phyloP scores from a whole-genome alignment of 2,888 invertebrate species.

The Xestia c-nigrum region DNA sequence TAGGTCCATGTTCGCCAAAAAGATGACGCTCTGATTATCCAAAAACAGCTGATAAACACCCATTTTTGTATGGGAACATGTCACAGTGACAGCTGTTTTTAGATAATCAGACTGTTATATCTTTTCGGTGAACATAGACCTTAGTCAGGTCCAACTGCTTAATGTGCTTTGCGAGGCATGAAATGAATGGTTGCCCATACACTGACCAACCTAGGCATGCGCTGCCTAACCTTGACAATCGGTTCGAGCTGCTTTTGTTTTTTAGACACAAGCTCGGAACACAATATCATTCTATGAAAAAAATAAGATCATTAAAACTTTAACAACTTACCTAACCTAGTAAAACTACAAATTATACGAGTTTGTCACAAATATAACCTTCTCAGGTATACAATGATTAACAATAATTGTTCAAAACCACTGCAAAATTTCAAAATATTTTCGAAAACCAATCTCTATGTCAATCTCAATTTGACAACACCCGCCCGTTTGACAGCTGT shows the following conservation, averaged over 20 bases:
- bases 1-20: too few relatives aligned
- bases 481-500: constrained; percentile 86
- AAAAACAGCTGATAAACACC: too few relatives aligned
- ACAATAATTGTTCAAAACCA: constrained; percentile 58
- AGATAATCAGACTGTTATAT: too few relatives aligned
- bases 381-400: constrained; percentile 67
- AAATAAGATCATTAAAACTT: not conserved
- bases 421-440: constrained; percentile 75
- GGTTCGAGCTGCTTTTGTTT: not conserved
- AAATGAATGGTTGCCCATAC: not conserved
- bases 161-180: too few relatives aligned
- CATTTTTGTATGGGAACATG: too few relatives aligned
- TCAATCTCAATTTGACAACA: constrained; percentile 82
- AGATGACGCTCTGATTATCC: too few relatives aligned
- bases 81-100: too few relatives aligned
- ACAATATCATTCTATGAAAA: not conserved
- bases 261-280: not conserved
- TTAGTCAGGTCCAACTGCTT: too few relatives aligned
- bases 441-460: constrained; percentile 70
- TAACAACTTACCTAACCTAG: not conserved
- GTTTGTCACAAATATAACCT: constrained; percentile 8
- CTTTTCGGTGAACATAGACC: too few relatives aligned
- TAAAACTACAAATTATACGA: constrained; percentile 3
- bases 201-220: too few relatives aligned
- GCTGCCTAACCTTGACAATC: not conserved